phyloP scores from a whole-genome alignment of 2,888 invertebrate genomes.

The Cylloceria caligata region DNA sequence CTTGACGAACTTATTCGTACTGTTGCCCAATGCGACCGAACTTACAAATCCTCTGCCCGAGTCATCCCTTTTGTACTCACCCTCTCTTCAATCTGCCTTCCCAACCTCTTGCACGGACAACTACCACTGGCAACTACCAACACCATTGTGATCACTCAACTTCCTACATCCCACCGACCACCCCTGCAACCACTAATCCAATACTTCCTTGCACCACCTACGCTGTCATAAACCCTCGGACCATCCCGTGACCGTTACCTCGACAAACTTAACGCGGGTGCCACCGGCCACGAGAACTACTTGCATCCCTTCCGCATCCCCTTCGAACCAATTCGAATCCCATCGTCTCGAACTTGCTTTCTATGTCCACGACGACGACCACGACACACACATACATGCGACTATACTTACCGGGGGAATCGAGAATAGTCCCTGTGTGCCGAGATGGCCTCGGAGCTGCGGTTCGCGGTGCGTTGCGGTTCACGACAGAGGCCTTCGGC shows the following conservation, averaged over 20 bases:
- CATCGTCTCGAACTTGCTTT: neutral
- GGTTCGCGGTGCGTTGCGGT: conserved; percentile 96
- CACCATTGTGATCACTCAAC: conserved; percentile 47
- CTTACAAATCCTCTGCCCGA: conserved; percentile 36
- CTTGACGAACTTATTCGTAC: conserved; percentile 47
- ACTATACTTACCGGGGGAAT: conserved; percentile 31
- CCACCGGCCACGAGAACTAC: conserved; percentile 13
- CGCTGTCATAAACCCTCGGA: conserved; percentile 37
- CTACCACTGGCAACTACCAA: conserved; percentile 5
- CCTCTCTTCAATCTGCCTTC: conserved; percentile 7
- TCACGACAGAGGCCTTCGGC: conserved; percentile 93
- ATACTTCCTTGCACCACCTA: conserved; percentile 28
- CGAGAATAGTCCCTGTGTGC: conserved; percentile 93
- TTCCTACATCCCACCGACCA: conserved; percentile 40
- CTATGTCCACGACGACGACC: conserved; percentile 1
- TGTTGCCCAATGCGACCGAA: conserved; percentile 26
- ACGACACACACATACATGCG: neutral
- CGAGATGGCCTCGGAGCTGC: conserved; percentile 96
- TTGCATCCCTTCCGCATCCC: neutral
- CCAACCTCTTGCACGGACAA: neutral
- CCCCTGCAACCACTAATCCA: conserved; percentile 24
- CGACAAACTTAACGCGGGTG: conserved; percentile 53
- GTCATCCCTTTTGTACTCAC: conserved; percentile 25
- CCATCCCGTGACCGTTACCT: conserved; percentile 46
- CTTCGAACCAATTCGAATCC: conserved; percentile 9